phyloP scores from a whole-genome alignment of 2,797 vertebrate genomes.

The Botia kubotai region DNA sequence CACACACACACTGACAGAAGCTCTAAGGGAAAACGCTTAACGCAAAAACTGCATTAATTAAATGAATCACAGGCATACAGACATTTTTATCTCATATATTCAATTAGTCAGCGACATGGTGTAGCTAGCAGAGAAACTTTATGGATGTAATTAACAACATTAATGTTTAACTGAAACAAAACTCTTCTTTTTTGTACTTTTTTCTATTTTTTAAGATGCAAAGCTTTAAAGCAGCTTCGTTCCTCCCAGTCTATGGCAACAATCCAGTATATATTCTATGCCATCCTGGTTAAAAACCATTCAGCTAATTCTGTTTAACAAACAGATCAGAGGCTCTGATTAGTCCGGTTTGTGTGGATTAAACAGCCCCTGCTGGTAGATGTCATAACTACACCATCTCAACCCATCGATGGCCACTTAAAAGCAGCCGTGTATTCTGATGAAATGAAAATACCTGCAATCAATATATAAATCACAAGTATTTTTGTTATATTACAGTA shows the following conservation, averaged over 20 bases:
- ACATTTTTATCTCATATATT: constrained; percentile 90
- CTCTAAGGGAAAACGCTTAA: constrained; percentile 68
- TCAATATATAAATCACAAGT: background rate
- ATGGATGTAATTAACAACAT: constrained; percentile 93
- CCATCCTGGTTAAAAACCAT: too few species aligned
- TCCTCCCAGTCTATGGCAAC: too few species aligned
- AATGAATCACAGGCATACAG: constrained; percentile 94
- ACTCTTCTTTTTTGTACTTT: background rate
- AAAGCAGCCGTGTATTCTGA: too few species aligned
- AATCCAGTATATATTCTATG: too few species aligned
- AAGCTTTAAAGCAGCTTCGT: too few species aligned
- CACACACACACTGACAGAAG: background rate
- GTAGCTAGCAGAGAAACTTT: constrained; percentile 89
- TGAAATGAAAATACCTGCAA: background rate
- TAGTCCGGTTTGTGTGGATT: background rate
- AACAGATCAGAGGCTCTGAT: background rate
- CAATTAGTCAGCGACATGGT: constrained; percentile 89
- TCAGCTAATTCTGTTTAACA: too few species aligned
- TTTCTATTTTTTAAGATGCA: too few species aligned
- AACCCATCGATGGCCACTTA: too few species aligned
- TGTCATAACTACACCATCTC: too few species aligned
- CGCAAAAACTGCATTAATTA: constrained; percentile 91
- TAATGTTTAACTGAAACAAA: constrained; percentile 76
- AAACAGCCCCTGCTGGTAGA: background rate
- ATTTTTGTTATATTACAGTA: background rate